Evolutionary conservation across 2,797 vertebrate species (phyloP).

Genomic region (Lepilemur ruficaudatus): DNA sequence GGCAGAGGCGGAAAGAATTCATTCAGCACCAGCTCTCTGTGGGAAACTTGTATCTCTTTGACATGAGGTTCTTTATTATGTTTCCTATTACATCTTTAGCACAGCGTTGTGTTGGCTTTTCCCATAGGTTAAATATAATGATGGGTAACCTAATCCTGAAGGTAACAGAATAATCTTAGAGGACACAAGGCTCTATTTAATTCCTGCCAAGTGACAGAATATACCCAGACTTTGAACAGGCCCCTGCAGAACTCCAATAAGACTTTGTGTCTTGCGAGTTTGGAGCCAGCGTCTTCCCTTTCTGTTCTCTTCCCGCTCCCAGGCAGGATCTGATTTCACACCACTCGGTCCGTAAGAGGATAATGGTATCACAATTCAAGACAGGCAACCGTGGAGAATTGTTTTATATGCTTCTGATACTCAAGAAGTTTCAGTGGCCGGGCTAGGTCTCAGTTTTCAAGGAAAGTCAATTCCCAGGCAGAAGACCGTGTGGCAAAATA

Average conservation of each 20-base stretch:
- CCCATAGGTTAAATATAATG: conserved; percentile 77
- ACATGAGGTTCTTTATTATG: conserved; percentile 69
- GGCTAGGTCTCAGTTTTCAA: conserved; percentile 65
- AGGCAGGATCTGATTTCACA: conserved; percentile 73
- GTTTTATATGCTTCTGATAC: conserved; percentile 74
- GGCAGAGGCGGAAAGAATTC: conserved; percentile 59
- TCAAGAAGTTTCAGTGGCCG: conserved; percentile 65
- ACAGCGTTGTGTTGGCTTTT: conserved; percentile 67
- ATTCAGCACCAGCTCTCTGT: conserved; percentile 54
- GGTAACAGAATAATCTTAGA: conserved; percentile 78
- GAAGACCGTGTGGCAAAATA: conserved; percentile 30
- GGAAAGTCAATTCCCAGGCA: conserved; percentile 63
- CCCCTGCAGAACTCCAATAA: conserved; percentile 41
- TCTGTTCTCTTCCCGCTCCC: conserved; percentile 59
- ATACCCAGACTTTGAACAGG: conserved; percentile 69
- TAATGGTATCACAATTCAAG: conserved; percentile 72
- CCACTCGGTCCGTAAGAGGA: conserved; percentile 73
- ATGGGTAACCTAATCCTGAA: conserved; percentile 77
- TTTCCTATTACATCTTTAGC: conserved; percentile 72
- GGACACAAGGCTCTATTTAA: conserved; percentile 76
- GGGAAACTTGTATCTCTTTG: conserved; percentile 73
- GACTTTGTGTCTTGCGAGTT: conserved; percentile 60
- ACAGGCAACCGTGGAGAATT: conserved; percentile 77
- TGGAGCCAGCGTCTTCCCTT: conserved; percentile 57
- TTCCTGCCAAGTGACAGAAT: conserved; percentile 77